Base-by-base conservation (phyloP, 2,888 invertebrate genomes). In the Pharmacophagus antenor region DNA sequence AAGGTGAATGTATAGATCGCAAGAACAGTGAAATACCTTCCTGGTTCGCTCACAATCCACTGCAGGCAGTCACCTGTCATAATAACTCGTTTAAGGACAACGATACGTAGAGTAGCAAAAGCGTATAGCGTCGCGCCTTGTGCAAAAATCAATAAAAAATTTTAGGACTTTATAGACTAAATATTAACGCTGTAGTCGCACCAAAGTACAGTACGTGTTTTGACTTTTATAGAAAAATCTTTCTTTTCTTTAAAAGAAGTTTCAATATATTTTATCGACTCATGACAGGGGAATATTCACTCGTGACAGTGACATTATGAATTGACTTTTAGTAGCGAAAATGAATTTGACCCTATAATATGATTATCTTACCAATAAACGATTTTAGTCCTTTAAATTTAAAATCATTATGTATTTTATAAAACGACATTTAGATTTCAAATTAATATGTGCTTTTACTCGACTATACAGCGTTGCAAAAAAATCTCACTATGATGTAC, bases 401-500 rank as follows among this genome's bases (percentile, higher is more conserved):
- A 67, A 78, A 76, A 77, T 82, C 78, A 80, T 74, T 70, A 89
- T 89, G 88, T 82, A 76, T 82, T 73, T 80, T 61, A 62, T 84
- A 46, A 80, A 71, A 70, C 76, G 77, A 66, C 74, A 71, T 69
- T 63, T 70, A 46, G 70, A 79, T 59, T 70, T 77, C 42, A 81
- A 73, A 65, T 69, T 74, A 63, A 56, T 84, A 61, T 70, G 70
- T 64, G 63, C 70, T 60, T 69, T 74, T 46, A 58, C 80, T 37
- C 76, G 85, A 70, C 71, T 74, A 44, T 86, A 82, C 71, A 84
- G 88, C 75, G 80, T 87, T 62, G 68, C 71, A 49, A 74, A 77
- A 73, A 84, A 85, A 77, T 92, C 87, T 57, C 93, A 95, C 79
- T 97, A 97, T 82, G 95, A 96, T 63, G 89, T 94, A 23, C 91